These are phyloP conservation scores for Brachionus paranguensis DNA, from an alignment of 1,140 invertebrate genomes.

Conservation along the genomic window DNA sequence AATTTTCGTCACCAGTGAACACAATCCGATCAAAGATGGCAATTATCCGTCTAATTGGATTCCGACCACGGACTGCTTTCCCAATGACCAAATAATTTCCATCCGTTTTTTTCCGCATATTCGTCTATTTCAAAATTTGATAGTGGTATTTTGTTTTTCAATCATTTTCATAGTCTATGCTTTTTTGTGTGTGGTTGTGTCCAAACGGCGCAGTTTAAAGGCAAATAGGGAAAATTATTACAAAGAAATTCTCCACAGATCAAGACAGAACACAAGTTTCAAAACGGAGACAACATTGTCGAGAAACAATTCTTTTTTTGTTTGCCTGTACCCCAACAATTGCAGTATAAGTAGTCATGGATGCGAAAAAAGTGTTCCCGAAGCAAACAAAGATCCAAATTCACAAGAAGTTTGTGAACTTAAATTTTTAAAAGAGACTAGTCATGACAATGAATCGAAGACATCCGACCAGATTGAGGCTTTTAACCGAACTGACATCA, in stretches of 20 bases:
- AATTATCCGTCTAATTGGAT: conserved; percentile 3
- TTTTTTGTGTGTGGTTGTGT: conserved; percentile 6
- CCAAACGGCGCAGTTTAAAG: conserved; percentile 14
- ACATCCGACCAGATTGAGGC: background rate
- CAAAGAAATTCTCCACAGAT: conserved; percentile 8
- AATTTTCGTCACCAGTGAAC: background rate
- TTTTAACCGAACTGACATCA: background rate
- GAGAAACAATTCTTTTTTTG: conserved; percentile 7
- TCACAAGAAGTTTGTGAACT: background rate
- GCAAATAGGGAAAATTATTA: conserved; percentile 26
- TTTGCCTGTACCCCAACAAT: background rate
- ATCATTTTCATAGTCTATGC: conserved; percentile 25
- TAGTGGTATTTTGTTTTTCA: conserved; percentile 32
- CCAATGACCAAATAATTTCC: conserved; percentile 26
- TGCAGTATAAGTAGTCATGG: background rate
- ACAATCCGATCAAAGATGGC: background rate
- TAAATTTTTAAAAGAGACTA: background rate
- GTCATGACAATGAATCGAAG: background rate
- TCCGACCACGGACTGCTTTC: conserved; percentile 20
- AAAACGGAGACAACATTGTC: background rate
- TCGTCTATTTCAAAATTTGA: conserved; percentile 26
- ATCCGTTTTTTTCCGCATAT: conserved; percentile 6
- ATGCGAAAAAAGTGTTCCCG: background rate
- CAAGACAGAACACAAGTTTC: background rate
- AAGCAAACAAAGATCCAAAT: background rate